Base-by-base conservation (phyloP, 2,113 vertebrate species). In the Phaetusa simplex region DNA sequence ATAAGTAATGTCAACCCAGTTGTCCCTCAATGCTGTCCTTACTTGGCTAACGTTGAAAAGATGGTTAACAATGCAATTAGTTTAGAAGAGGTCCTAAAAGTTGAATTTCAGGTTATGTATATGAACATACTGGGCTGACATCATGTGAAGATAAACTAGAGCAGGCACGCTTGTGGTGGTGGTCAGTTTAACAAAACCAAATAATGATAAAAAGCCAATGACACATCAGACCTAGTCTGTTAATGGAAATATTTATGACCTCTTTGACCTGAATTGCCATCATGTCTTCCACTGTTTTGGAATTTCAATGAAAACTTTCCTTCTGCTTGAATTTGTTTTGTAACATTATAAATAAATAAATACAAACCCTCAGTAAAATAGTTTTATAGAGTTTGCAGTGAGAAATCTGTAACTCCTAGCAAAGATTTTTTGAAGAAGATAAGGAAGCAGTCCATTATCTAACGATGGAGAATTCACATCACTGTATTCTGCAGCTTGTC, bases 71-170 rank as follows among this genome's bases (percentile, higher is more conserved):
- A 36, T 73, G 58, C 64, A 90, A 77, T 96, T 94, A 91, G 27
- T 90, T 89, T 40, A 88, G 36, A 82, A 72, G 56, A 95, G 10
- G 22, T 90, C 42, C 36, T 82, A 50, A 49, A 96, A 88, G 82
- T 76, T 93, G 96, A 94, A 93, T 95, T 94, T 97, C 97, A 74
- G 50, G 92, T 93, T 93, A 66, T 62, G 62, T 82, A 22, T 80
- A 38, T 66, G 78, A 91, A 66, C 34, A 16, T 52, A 21, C 19
- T 69, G 40, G 82, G 58, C 34, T 93, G 61, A 89, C 95, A 81
- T 82, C 55, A 19, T 38, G 26, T 53, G 36, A 79, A 82, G 74
- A 45, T 95, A 79, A 88, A 78, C 4, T 15, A 67, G 40, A 87
- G 42, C 21, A 76, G 32, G 29, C 76, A 6, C 72, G 30, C 7